Conservation (phyloP, 2,888 invertebrate species). For the Heliconius aoede region DNA sequence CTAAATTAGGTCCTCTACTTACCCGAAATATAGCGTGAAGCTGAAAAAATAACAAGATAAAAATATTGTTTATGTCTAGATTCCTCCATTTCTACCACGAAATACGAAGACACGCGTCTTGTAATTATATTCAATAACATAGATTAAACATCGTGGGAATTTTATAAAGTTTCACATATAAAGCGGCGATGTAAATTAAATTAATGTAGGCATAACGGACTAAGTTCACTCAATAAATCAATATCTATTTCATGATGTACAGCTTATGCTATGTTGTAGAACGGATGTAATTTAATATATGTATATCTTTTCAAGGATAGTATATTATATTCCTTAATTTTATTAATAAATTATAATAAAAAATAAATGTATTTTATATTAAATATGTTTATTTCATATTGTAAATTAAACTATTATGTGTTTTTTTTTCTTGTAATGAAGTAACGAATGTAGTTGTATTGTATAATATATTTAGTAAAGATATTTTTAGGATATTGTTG, state of each 20-base stretch:
- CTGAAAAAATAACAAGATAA: no score
- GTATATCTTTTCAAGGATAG: not conserved
- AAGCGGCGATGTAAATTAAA: not conserved
- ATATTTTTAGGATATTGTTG: no score
- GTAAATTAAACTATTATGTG: no score
- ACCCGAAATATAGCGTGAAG: no score
- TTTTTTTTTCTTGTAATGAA: no score
- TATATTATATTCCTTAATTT: no score
- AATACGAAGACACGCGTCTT: not conserved
- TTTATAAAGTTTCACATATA: not conserved
- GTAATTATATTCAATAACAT: not conserved
- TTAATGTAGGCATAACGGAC: constrained; percentile 1
- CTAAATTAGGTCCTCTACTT: no score
- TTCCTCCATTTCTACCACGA: not conserved
- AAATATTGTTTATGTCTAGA: not conserved
- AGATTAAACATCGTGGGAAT: not conserved
- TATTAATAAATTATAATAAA: no score
- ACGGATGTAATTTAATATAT: not conserved
- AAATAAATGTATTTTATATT: no score
- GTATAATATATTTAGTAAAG: no score
- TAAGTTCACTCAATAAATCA: constrained; percentile 13
- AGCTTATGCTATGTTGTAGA: not conserved
- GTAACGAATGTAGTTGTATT: no score
- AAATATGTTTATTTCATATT: no score
- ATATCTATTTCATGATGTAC: constrained; percentile 13